Evolutionary conservation across 1,140 invertebrate species (phyloP).

Genomic region (Cyrtorhinus lividipennis): DNA sequence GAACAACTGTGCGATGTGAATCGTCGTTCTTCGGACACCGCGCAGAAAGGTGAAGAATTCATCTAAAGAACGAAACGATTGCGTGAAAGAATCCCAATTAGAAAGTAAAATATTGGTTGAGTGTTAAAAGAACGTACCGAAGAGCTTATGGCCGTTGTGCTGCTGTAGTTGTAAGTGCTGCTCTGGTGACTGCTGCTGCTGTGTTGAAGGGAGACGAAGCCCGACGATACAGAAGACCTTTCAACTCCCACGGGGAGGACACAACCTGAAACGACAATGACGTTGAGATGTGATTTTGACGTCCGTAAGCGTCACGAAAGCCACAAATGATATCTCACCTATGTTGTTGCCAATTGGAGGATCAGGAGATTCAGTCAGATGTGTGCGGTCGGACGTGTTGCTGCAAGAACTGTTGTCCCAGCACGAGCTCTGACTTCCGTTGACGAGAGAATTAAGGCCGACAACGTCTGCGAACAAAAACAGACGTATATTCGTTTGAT

Average conservation of each 20-base stretch:
- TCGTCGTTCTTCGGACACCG: slow-evolving; percentile 6
- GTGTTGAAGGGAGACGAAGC: slow-evolving; percentile 54
- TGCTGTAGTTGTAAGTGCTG: slow-evolving; percentile 8
- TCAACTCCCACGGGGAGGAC: neutral
- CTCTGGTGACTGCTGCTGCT: slow-evolving; percentile 30
- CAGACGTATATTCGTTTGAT: no score
- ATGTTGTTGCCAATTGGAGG: slow-evolving; percentile 13
- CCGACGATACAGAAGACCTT: slow-evolving; percentile 34
- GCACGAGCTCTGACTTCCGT: slow-evolving; percentile 33
- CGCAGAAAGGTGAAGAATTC: slow-evolving; percentile 5
- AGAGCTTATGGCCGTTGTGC: neutral
- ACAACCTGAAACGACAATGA: neutral
- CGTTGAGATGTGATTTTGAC: no score
- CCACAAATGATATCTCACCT: no score
- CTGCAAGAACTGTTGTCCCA: slow-evolving; percentile 34
- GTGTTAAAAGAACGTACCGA: no score
- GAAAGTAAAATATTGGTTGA: no score
- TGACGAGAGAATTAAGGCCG: slow-evolving; percentile 29
- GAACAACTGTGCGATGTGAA: slow-evolving; percentile 6
- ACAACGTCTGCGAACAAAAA: slow-evolving; percentile 12
- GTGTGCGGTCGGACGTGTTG: slow-evolving; percentile 32
- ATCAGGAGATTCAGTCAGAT: slow-evolving; percentile 28
- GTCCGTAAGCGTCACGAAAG: no score
- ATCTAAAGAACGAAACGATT: no score
- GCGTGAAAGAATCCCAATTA: no score